A percentile compares a stretch with the other conserved stretches of the same genome.
Conservation (phyloP, 2,113 vertebrate genomes). For the Noturus placidus region DNA sequence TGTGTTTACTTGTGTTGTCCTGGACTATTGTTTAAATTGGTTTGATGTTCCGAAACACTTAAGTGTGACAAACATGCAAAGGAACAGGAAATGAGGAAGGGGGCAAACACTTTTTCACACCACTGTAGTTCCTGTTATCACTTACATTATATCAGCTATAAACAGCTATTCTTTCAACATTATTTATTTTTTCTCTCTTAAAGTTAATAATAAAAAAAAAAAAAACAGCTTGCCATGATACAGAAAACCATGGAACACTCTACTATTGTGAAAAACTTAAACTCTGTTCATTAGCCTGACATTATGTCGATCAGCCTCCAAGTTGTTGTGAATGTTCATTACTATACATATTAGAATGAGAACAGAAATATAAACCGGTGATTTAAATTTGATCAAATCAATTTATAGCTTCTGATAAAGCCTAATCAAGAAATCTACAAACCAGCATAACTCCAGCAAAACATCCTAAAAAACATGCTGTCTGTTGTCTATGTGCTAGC, state of each 20-base stretch:
- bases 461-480: neutral
- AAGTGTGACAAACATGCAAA: too few relatives aligned
- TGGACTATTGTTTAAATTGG: too few relatives aligned
- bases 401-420: neutral
- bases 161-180: neutral
- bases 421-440: neutral
- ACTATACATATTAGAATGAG: neutral
- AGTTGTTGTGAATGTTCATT: neutral
- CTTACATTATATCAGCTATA: neutral
- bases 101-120: too few relatives aligned
- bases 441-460: slow-evolving; percentile 1
- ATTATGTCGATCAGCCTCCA: neutral
- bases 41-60: too few relatives aligned
- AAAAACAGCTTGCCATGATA: neutral
- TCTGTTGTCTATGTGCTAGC: neutral
- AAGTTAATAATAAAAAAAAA: neutral
- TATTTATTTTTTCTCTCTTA: neutral
- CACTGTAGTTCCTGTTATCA: neutral
- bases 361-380: neutral
- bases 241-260: neutral
- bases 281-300: neutral
- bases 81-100: too few relatives aligned
- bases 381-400: neutral
- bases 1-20: too few relatives aligned
- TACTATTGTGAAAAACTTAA: neutral